Evolutionary conservation across 23 tunicate species (phyloP).

Genomic region (Ciona savignyi): DNA sequence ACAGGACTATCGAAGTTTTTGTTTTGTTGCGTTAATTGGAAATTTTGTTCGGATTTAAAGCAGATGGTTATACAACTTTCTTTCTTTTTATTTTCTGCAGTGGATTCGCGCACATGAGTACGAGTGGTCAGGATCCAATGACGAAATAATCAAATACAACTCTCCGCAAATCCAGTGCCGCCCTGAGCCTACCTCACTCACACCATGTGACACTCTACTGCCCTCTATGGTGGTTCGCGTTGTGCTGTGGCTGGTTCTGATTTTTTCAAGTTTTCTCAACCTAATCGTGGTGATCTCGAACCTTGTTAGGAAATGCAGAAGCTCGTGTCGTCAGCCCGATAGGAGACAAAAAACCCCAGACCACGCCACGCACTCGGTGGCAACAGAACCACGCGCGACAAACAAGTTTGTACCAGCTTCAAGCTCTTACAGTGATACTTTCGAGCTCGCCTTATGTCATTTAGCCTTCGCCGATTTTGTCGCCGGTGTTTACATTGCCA

Average conservation of each 20-base stretch:
- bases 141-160: background rate
- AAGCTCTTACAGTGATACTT: conserved; percentile 10
- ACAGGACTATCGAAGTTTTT: too few species aligned
- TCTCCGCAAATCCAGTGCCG: conserved; percentile 23
- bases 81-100: background rate
- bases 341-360: background rate
- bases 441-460: conserved; percentile 62
- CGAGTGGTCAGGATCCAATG: background rate
- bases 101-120: conserved; percentile 1
- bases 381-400: background rate
- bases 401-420: background rate
- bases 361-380: background rate
- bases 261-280: conserved; percentile 42
- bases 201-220: conserved; percentile 64
- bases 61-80: too few species aligned
- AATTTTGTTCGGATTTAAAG: too few species aligned
- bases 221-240: conserved; percentile 32
- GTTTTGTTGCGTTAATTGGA: too few species aligned
- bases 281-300: conserved; percentile 25
- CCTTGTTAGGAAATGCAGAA: background rate
- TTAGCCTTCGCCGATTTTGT: conserved; percentile 59
- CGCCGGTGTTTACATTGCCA: conserved; percentile 43
- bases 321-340: background rate
- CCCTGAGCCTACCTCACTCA: conserved; percentile 62
- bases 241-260: conserved; percentile 42